Conservation (phyloP, 2,888 invertebrate species). For the Conops quadrifasciatus region DNA sequence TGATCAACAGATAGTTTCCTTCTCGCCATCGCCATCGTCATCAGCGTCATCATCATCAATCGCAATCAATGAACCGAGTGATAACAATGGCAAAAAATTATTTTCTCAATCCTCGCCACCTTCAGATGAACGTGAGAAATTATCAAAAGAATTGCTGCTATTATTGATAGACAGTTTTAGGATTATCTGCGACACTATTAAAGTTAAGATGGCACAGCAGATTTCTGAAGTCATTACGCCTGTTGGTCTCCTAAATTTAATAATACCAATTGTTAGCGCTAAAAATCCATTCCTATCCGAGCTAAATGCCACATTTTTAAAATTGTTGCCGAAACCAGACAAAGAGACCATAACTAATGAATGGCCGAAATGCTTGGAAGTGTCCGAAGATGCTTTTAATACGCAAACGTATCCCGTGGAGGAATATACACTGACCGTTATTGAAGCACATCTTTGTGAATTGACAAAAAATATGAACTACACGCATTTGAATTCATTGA, state of each 20-base stretch:
- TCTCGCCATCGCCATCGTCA: constrained; percentile 38
- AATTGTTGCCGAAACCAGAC: constrained; percentile 61
- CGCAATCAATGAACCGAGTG: constrained; percentile 46
- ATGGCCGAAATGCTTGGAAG: constrained; percentile 62
- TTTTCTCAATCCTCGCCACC: constrained; percentile 43
- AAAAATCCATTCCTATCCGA: constrained; percentile 60
- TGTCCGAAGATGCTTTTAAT: constrained; percentile 57
- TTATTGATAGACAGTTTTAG: constrained; percentile 58
- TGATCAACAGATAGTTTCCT: constrained; percentile 38
- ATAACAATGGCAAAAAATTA: constrained; percentile 48
- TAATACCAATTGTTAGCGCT: constrained; percentile 61
- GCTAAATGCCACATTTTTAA: constrained; percentile 60
- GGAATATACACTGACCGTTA: constrained; percentile 61
- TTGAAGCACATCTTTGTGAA: constrained; percentile 63
- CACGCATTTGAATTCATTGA: constrained; percentile 60
- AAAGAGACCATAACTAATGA: constrained; percentile 62
- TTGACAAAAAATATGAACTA: constrained; percentile 57
- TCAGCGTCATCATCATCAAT: constrained; percentile 43
- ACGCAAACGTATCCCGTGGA: constrained; percentile 62
- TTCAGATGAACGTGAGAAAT: constrained; percentile 51
- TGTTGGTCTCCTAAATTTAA: constrained; percentile 56
- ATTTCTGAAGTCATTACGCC: constrained; percentile 57
- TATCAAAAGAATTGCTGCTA: constrained; percentile 56
- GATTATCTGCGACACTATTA: constrained; percentile 57
- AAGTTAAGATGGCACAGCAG: constrained; percentile 59